Conservation (phyloP, 2,113 vertebrate species). For the Chloropsis hardwickii region DNA sequence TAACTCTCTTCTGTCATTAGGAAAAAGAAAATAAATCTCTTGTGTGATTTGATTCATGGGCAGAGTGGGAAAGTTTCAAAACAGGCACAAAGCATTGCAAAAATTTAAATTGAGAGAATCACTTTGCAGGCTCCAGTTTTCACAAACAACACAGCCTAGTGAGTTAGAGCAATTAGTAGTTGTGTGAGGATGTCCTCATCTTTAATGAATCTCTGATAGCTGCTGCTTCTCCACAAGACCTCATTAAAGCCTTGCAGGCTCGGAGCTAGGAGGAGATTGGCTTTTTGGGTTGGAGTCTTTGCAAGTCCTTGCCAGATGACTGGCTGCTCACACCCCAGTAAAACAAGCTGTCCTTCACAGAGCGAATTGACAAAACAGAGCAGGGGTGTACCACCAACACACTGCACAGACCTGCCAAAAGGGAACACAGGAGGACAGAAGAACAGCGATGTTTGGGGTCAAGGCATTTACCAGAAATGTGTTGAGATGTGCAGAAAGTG, state of each 20-base stretch:
- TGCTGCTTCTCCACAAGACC: not conserved
- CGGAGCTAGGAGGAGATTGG: not conserved
- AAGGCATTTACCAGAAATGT: not conserved
- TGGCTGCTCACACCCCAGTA: not conserved
- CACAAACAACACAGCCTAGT: not conserved
- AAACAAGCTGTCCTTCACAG: not conserved
- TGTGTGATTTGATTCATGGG: not conserved
- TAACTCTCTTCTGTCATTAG: not conserved
- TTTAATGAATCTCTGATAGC: slow-evolving; percentile 15
- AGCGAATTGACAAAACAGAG: not conserved
- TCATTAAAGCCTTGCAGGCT: slow-evolving; percentile 8
- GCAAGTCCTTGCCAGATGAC: not conserved
- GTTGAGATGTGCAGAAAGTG: not conserved
- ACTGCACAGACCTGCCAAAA: not conserved
- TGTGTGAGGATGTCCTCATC: not conserved
- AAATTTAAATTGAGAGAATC: not conserved
- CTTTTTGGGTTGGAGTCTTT: not conserved
- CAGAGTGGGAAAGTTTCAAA: not conserved
- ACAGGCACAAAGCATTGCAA: not conserved
- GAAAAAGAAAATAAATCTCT: not conserved
- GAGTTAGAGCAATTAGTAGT: slow-evolving; percentile 27
- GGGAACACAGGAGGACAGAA: not conserved
- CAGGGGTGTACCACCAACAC: not conserved
- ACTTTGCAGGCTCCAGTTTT: not conserved
- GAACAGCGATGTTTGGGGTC: not conserved